phyloP scores from a whole-genome alignment of 2,888 invertebrate genomes.

The Acrocera orbiculus region DNA sequence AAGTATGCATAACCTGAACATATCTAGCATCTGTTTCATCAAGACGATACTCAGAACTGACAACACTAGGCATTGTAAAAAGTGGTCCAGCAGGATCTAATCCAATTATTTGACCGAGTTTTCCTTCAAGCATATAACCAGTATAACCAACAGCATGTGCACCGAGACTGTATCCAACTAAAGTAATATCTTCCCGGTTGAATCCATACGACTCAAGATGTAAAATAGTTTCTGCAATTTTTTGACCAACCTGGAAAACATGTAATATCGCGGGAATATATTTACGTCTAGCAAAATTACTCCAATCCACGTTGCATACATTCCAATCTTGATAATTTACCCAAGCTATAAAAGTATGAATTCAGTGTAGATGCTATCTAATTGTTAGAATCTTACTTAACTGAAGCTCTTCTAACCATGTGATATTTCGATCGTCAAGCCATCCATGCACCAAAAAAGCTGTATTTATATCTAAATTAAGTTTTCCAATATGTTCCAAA shows the following conservation, averaged over 20 bases:
- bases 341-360: constrained; percentile 18
- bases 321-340: constrained; percentile 21
- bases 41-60: constrained; percentile 21
- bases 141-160: constrained; percentile 29
- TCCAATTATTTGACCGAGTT: constrained; percentile 28
- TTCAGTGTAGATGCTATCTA: background rate
- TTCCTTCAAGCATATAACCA: constrained; percentile 21
- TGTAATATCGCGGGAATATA: constrained; percentile 26
- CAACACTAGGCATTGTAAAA: constrained; percentile 24
- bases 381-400: constrained; percentile 15
- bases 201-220: constrained; percentile 21
- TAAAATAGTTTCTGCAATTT: constrained; percentile 24
- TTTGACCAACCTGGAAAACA: constrained; percentile 27
- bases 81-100: constrained; percentile 30
- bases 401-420: constrained; percentile 24
- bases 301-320: constrained; percentile 29
- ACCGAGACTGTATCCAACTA: constrained; percentile 28
- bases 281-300: constrained; percentile 21
- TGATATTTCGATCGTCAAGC: constrained; percentile 25
- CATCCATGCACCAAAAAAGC: constrained; percentile 28
- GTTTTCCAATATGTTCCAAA: no score
- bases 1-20: constrained; percentile 28
- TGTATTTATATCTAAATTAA: no score
- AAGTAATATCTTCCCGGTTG: constrained; percentile 21
- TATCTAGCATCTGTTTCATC: constrained; percentile 25